Base-by-base conservation (phyloP, 2,797 vertebrate species). In the Crotalus adamanteus region DNA sequence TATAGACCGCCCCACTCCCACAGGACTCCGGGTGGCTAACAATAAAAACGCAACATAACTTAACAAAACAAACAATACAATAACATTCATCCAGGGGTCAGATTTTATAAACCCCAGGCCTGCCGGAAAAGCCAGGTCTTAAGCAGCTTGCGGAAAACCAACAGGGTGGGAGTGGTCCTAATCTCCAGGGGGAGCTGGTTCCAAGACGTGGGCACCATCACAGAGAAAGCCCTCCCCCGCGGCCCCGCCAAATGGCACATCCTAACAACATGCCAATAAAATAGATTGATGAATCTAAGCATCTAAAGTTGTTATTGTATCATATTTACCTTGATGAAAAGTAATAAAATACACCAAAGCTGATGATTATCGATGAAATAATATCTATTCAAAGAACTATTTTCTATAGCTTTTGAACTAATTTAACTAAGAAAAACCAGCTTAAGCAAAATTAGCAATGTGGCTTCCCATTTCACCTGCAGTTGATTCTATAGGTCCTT, bases 211-310 rank as follows among this genome's bases (percentile, higher is more conserved):
- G 37, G 37, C 2, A 2, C 37, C 37, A 37, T 37, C 37, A 37
- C 37, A 37, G 37, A 37, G 37, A 37, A 37, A 37, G 37, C 37
- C 37, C 37, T 37, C 37, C 37, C 37, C 37, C 37, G 37, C 37
- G 37, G 37, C 37, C 37, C 37, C 37, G 37, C 37, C 37, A 37
- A 37, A 37, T 37, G 37, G 37, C 37, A 37, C 37, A 87, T 89
- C 51, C 56, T 31, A 65, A 28, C 28, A 18, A 51, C 42, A 83
- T 91, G 11, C 13, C 61, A 3, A 85, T 47, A 47, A 47, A 47
- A 47, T 93, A 61, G 6, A 53, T 91, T n/a, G 95, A 91, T 56
- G 28, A 59, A n/a, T 26, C 0, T 85, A 73, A 92, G 78, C 6
- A 85, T 4, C 22, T 56, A 14, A 14, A 56, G 53, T 28, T 47